Base-by-base conservation (phyloP, 2,113 vertebrate genomes). In the Brachypodius melanocephalos region DNA sequence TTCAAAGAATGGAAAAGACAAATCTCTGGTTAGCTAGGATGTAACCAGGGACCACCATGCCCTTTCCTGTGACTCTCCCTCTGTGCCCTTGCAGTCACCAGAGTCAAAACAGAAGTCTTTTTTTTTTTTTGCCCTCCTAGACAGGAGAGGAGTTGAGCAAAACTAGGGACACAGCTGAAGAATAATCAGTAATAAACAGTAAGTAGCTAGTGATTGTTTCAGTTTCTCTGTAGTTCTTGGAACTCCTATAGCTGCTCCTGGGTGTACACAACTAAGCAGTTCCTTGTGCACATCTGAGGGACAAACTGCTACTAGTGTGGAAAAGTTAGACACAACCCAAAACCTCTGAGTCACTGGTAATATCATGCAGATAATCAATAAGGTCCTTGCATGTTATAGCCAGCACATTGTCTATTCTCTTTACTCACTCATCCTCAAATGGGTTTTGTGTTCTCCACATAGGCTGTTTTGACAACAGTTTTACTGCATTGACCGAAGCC, bases 201-300 rank as follows among this genome's bases (percentile, higher is more conserved):
- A 59, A 85, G 38, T 6, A 88, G 22, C 4, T 43, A 34, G 32
- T 15, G 55, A 66, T 21, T n/a, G 7, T 69, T 90, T 84, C 55
- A 29, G 6, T 21, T 26, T 55, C 51, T 80, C 38, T 76, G 28
- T 42, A 3, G 45, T 38, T 14, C 22, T 3, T 54, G 74, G 65
- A 91, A 78, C 21, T 91, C 32, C 52, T 32, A 4, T 3, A 54
- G 29, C 25, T 77, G 38, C 17, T 74, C 18, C 66, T 34, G 43
- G 17, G 17, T 2, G 0, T 51, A 19, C 7, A n/a, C 0, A 0
- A 38, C 8, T 36, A 26, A 68, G 46, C 8, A 72, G 15, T 5
- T 48, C 5, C n/a, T 29, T 38, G 25, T 48, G 49, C 4, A 6
- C 5, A 54, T 69, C 10, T 2, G 1, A 34, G 55, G 11, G 5